Base-by-base conservation (phyloP, 2,888 invertebrate genomes). In the Ornithoptera priamus region DNA sequence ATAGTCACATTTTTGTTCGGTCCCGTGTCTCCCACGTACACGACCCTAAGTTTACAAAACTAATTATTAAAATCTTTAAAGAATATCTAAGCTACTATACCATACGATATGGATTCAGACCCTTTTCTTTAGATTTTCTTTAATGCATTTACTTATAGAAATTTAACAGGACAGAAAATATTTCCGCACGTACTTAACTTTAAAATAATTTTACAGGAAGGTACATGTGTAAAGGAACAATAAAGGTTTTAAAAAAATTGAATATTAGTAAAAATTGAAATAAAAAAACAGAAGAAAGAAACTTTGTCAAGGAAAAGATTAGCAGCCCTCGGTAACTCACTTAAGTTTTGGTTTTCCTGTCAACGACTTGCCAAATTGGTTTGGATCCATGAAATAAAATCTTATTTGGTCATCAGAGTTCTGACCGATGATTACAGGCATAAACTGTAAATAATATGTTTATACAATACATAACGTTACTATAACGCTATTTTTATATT, bases 261-360 rank as follows among this genome's bases (percentile, higher is more conserved):
- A 1, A 5, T 18, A 50, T 4, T 50, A 1, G 18, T 17, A 50
- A 50, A 15, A 1, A 50, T 2, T 15, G 17, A 18, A 18, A 50
- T 50, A 50, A 50, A 2, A 50, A 50, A 50, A 50, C 17, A 50
- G 5, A 4, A 15, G 17, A 50, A 50, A 17, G 50, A 50, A 50
- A 17, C 15, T 50, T 0, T 15, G 18, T 17, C n/a, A n/a, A 53
- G 5, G n/a, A 53, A 53, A 53, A 53, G 53, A 53, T 53, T 46
- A 12, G 8, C 8, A 7, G 18, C 18, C n/a, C n/a, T n/a, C 18
- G n/a, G 53, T 53, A 53, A 83, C 88, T 84, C 84, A 95, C 95
- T 95, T 94, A 2, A 95, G 78, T 80, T 94, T 93, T 1, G 95
- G 94, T 74, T 94, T 94, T 46, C 95, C 95, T 63, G 93, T 94